Conservation (phyloP, 2,113 vertebrate species). For the Lonchura striata region DNA sequence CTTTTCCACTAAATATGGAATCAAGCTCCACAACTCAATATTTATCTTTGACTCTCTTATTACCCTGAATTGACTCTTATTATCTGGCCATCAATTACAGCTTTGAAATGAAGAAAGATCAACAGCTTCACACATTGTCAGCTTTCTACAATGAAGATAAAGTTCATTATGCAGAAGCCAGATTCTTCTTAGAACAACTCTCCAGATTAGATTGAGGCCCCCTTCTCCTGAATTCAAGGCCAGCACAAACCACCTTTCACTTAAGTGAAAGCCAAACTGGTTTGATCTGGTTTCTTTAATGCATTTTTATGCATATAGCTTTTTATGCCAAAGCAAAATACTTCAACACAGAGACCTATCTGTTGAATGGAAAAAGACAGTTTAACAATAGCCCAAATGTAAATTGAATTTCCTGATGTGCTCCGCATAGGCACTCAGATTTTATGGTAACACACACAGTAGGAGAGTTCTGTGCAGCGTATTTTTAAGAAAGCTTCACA, state of each 20-base stretch:
- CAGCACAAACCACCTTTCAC: not conserved
- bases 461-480: not conserved
- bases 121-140: constrained; percentile 20
- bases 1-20: not conserved
- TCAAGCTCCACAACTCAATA: not conserved
- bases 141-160: not conserved
- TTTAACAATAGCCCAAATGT: not conserved
- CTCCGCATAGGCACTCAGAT: not conserved
- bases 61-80: constrained; percentile 7
- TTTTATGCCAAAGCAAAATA: constrained; percentile 23
- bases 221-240: not conserved
- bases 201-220: not conserved
- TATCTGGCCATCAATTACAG: constrained; percentile 22
- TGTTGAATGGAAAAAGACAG: not conserved
- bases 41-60: not conserved
- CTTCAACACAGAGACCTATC: not conserved
- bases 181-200: not conserved
- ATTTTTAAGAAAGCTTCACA: not conserved
- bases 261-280: constrained; percentile 1
- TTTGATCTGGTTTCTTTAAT: constrained; percentile 17
- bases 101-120: constrained; percentile 11
- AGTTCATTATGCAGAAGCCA: constrained; percentile 14
- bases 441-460: not conserved
- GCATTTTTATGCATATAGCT: not conserved
- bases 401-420: not conserved